A percentile compares a stretch with the other conserved stretches of the same genome.
Evolutionary conservation across 1,140 invertebrate genomes (phyloP).

Genomic region (Chironomus striatipennis): DNA sequence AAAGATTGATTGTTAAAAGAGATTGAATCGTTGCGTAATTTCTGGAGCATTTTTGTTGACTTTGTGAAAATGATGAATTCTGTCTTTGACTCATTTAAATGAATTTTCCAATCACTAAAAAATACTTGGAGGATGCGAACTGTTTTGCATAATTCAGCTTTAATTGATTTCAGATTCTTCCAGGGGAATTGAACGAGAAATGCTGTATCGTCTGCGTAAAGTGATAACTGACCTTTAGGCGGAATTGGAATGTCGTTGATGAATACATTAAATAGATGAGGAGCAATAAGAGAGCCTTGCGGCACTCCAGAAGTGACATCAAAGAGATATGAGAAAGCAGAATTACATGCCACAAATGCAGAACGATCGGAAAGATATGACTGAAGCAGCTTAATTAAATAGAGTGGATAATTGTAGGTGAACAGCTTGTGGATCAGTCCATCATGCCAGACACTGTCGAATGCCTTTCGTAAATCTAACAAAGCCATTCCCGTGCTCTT

Average conservation of each 20-base stretch:
- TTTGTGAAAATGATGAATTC: constrained; percentile 29
- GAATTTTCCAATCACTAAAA: constrained; percentile 30
- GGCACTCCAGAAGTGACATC: no score
- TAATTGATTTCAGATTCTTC: background rate
- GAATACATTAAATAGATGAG: no score
- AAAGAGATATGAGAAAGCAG: background rate
- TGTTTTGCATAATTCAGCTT: constrained; percentile 10
- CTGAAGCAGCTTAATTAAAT: constrained; percentile 29
- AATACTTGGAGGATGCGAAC: constrained; percentile 26
- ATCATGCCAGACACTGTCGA: constrained; percentile 34
- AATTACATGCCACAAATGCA: background rate
- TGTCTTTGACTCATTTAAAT: constrained; percentile 31
- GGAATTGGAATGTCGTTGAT: no score
- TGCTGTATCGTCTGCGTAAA: constrained; percentile 34
- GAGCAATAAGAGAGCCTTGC: no score
- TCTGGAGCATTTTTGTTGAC: background rate
- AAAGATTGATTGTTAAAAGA: background rate
- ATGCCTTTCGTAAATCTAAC: constrained; percentile 36
- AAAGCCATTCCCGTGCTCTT: constrained; percentile 30
- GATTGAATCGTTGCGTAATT: background rate
- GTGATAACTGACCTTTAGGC: constrained; percentile 21
- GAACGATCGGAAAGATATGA: constrained; percentile 24
- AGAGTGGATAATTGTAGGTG: constrained; percentile 26
- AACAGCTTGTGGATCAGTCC: constrained; percentile 33
- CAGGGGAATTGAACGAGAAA: background rate